Evolutionary conservation across 2,888 invertebrate species (phyloP), one percentile per base, ranked within the genome.

Genomic region (Pristionchus maxplancki): DNA sequence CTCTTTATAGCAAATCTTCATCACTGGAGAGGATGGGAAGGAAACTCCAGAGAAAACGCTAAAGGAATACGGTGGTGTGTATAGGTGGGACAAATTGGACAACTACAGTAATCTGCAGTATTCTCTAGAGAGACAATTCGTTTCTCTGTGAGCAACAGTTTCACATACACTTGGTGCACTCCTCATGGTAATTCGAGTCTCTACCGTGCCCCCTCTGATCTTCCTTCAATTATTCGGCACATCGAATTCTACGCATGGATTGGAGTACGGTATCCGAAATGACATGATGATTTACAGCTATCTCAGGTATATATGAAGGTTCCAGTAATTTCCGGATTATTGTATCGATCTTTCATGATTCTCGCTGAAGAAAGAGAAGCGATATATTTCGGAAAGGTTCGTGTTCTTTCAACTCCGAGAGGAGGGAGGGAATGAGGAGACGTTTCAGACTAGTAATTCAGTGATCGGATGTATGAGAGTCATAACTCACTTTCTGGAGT

Each of bases 161-260:
- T 53, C 53, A 2, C 82, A 2, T 83, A 50, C 37, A 83, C 82
- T 0, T 83, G 34, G 34, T 83, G 82, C 13, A 83, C 82, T 44
- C 82, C 82, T 24, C 17, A 28, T 24, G 53, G 53, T 17, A 83
- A 83, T 34, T 20, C 34, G 3, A 31, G 53, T 24, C 44, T 83
- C 34, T 53, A n/a, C 24, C 6, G 34, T 9, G 50, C 53, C 1
- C 20, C 37, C 17, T 53, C 50, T 34, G 82, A 83, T 24, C 37
- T 50, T 13, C 82, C 82, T 9, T 83, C 82, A 0, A 17, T 53
- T 2, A 50, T 83, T 34, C 82, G 82, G 37, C 50, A 83, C 53
- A 83, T 83, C 53, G 82, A 83, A 20, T 83, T 83, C 53, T 83
- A 83, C 24, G 37, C 53, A 13, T 83, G 34, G 34, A 83, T 83